A percentile compares a stretch with the other conserved stretches of the same genome.
These are phyloP conservation scores for Stramonita haemastoma DNA, from an alignment of 2,888 invertebrate species.

Conservation along the genomic window DNA sequence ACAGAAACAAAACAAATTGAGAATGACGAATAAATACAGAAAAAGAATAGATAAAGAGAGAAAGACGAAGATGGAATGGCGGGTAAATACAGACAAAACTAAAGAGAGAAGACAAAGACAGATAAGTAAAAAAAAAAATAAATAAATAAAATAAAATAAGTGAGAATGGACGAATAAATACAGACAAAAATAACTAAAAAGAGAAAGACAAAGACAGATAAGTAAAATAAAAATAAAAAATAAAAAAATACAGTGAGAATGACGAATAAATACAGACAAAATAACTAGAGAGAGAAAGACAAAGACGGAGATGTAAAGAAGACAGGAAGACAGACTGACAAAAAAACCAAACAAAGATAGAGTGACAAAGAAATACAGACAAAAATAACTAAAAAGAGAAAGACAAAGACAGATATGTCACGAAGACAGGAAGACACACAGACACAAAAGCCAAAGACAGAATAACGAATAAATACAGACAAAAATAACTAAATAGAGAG, in stretches of 20 bases:
- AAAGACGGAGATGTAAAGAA: constrained; percentile 49
- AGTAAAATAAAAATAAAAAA: background rate
- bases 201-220: background rate
- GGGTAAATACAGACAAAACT: background rate
- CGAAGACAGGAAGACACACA: background rate
- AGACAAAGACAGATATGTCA: background rate
- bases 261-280: too few relatives aligned
- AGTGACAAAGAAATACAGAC: background rate
- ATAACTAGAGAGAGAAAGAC: constrained; percentile 43
- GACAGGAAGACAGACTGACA: constrained; percentile 2
- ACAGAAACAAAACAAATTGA: background rate
- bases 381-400: background rate
- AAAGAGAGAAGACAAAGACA: constrained; percentile 48
- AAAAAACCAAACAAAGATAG: background rate
- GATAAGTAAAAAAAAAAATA: constrained; percentile 47
- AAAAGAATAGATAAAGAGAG: background rate
- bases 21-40: background rate
- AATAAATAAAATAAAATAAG: background rate
- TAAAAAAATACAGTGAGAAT: background rate
- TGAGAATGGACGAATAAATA: background rate
- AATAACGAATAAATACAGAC: background rate
- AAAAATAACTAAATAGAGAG: background rate
- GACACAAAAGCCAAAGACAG: background rate
- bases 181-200: background rate
- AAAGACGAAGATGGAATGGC: background rate